Percentiles rank a stretch among this genome's conserved stretches.
phyloP scores from a whole-genome alignment of 2,888 invertebrate genomes.

The Augiades crinisus region DNA sequence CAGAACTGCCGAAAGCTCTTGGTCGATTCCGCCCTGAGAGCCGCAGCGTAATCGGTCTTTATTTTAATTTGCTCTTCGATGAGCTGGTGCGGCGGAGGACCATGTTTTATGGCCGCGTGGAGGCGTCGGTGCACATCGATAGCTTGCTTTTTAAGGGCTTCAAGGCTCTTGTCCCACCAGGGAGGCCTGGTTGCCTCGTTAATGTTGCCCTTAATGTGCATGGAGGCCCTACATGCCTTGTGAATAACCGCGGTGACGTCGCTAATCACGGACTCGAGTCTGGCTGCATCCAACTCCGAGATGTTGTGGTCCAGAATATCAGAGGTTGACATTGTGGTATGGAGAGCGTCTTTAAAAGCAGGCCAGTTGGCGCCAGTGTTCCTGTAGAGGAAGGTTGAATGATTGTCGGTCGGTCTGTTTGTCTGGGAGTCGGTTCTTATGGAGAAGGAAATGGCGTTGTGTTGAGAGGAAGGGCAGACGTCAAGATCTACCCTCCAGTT shows the following conservation, averaged over 20 bases:
- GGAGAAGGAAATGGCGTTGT: not conserved
- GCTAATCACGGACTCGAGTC: not conserved
- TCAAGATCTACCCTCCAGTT: not conserved
- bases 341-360: not conserved
- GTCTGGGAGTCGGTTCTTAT: not conserved
- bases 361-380: not conserved
- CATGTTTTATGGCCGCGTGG: not conserved
- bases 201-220: not conserved
- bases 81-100: too few relatives aligned
- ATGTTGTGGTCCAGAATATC: not conserved
- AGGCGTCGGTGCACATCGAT: not conserved
- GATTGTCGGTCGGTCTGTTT: not conserved
- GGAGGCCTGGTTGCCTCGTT: not conserved
- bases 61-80: too few relatives aligned
- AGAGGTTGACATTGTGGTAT: not conserved
- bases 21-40: too few relatives aligned
- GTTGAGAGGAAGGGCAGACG: not conserved
- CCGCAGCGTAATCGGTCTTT: too few relatives aligned
- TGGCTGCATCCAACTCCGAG: not conserved
- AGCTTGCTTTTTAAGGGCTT: not conserved
- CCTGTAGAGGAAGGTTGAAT: not conserved
- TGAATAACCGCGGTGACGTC: not conserved
- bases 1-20: too few relatives aligned
- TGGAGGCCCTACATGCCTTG: not conserved
- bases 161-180: not conserved